Conservation (phyloP, 2,888 invertebrate genomes). For the Andrena praecox region DNA sequence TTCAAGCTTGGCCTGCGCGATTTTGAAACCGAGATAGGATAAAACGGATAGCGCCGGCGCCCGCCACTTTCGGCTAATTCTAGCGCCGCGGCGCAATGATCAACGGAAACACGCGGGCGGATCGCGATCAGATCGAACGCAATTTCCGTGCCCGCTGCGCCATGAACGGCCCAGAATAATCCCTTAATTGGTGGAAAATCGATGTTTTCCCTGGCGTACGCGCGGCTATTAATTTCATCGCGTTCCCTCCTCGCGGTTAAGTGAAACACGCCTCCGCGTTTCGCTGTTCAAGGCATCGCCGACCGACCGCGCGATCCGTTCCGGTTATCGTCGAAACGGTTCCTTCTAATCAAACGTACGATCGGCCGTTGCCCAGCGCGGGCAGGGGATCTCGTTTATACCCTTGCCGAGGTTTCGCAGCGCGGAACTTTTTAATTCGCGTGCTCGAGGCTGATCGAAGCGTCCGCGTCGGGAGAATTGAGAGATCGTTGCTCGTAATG, state of each 20-base stretch:
- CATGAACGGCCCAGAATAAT: slow-evolving; percentile 30
- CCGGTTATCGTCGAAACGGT: too few species aligned
- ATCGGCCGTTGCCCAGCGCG: background rate
- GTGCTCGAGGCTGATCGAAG: slow-evolving; percentile 25
- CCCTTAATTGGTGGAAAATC: slow-evolving; percentile 35
- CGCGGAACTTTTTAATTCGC: slow-evolving; percentile 52
- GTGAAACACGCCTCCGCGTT: background rate
- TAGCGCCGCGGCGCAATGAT: slow-evolving; percentile 32
- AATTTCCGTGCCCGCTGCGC: slow-evolving; percentile 33
- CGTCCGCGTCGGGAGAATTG: slow-evolving; percentile 28
- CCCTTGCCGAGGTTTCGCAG: background rate
- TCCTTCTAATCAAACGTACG: too few species aligned
- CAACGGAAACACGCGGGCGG: slow-evolving; percentile 39
- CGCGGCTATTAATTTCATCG: slow-evolving; percentile 24
- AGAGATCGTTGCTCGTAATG: slow-evolving; percentile 40
- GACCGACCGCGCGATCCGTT: background rate
- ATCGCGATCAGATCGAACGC: slow-evolving; percentile 38
- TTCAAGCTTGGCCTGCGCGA: slow-evolving; percentile 37
- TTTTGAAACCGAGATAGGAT: slow-evolving; percentile 27
- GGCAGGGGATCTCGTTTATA: background rate
- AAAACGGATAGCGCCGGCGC: slow-evolving; percentile 14
- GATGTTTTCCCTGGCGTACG: slow-evolving; percentile 36
- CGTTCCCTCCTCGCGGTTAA: slow-evolving; percentile 8
- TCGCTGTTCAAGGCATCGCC: background rate
- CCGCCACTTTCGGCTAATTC: slow-evolving; percentile 42